Evolutionary conservation across 2,888 invertebrate species (phyloP).

Genomic region (Caenorhabditis imperialis): DNA sequence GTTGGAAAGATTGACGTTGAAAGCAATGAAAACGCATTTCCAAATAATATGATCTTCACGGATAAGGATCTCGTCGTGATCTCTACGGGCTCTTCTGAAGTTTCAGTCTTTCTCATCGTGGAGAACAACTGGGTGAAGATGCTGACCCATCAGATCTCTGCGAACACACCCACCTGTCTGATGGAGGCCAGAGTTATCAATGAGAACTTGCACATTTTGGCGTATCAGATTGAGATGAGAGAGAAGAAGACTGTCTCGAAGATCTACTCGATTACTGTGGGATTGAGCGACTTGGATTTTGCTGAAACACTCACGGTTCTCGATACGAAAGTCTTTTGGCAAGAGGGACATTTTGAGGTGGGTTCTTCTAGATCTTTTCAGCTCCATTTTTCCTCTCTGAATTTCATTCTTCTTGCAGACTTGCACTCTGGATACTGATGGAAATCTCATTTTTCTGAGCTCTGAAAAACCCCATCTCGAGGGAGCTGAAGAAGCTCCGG

Average conservation of each 20-base stretch:
- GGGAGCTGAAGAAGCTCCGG: not conserved
- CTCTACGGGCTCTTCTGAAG: conserved; percentile 21
- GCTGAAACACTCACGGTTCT: conserved; percentile 19
- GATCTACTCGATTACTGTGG: conserved; percentile 20
- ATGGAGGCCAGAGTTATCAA: conserved; percentile 33
- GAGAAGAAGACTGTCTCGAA: conserved; percentile 10
- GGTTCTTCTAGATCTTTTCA: too few species aligned
- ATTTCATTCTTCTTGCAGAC: conserved; percentile 14
- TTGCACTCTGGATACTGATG: conserved; percentile 15
- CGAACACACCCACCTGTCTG: conserved; percentile 1
- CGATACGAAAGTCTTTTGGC: conserved; percentile 4
- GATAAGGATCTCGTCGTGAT: conserved; percentile 9
- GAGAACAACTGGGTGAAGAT: conserved; percentile 11
- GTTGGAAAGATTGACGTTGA: conserved; percentile 1
- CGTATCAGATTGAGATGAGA: conserved; percentile 14
- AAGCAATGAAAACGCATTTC: conserved; percentile 1
- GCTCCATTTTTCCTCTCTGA: too few species aligned
- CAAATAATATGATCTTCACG: conserved; percentile 26
- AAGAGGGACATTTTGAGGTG: conserved; percentile 38
- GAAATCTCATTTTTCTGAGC: conserved; percentile 13
- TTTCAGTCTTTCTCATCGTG: conserved; percentile 20
- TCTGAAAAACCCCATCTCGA: conserved; percentile 17
- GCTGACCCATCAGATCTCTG: conserved; percentile 6
- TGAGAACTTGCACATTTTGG: conserved; percentile 22
- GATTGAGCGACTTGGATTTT: conserved; percentile 18